Evolutionary conservation across 23 tunicate genomes (phyloP), one percentile per base, ranked within the genome.

Genomic region (Trididemnum clinides): DNA sequence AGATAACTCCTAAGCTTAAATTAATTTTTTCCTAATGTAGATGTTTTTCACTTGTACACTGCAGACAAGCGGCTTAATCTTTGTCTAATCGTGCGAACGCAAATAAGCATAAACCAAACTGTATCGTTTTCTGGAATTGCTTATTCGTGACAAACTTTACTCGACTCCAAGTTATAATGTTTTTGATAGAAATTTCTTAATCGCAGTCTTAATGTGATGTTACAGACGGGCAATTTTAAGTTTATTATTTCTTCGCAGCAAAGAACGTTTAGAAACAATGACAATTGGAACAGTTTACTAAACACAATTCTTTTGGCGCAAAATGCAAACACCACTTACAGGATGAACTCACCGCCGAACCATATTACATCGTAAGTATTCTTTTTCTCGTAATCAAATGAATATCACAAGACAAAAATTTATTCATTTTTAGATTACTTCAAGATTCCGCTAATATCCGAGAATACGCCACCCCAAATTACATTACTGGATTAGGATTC

Each of bases 401-500:
- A n/a, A n/a, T n/a, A n/a, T n/a, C n/a, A n/a, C 54, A 10, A 44
- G 15, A 44, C 54, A 44, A 44, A 44, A 44, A 44, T 62, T 12
- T 37, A 6, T n/a, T 36, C 28, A 12, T 74, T 19, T 74, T 44
- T 18, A 78, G 83, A 51, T 54, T 78, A 23, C 83, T 78, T 26
- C 20, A 54, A 51, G 83, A 78, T 31, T 51, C 83, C 15, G 83
- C 83, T 2, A 28, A 15, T 21, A 51, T 12, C 38, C 64, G 66
- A 18, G 5, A 22, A 7, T 26, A 5, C 3, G 37, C 28, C 25
- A 31, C 49, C 23, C 65, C 57, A 12, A 25, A 51, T 3, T 81
- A 62, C 75, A 50, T 81, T 30, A 81, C 64, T 22, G 85, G 33
- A 3, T 50, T 18, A 4, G 85, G 36, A 30, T 30, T 81, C 21